These are phyloP conservation scores for Catharus ustulatus DNA, from an alignment of 2,797 vertebrate genomes.

Conservation along the genomic window DNA sequence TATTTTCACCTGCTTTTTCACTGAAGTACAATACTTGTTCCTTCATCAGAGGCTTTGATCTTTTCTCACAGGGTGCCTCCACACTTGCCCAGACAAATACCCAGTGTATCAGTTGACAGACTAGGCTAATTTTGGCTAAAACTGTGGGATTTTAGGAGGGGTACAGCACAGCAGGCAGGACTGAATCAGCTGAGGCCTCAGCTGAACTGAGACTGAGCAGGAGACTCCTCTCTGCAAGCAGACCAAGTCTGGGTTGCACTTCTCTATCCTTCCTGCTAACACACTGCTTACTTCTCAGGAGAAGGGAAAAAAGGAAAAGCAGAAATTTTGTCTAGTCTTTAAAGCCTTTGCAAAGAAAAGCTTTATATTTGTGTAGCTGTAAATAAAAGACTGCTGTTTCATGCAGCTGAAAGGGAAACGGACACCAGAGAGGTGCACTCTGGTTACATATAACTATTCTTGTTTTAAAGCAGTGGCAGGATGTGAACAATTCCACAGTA, in stretches of 20 bases:
- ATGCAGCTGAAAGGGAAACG: constrained; percentile 13
- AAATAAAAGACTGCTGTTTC: constrained; percentile 43
- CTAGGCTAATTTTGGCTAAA: not conserved
- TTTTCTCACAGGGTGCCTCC: not conserved
- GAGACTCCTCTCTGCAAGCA: not conserved
- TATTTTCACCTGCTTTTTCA: not conserved
- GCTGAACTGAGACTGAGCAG: not conserved
- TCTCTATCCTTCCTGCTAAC: not conserved
- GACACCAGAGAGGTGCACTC: not conserved
- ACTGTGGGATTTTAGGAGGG: not conserved
- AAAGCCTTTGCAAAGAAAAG: constrained; percentile 27
- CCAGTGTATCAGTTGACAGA: fast-evolving
- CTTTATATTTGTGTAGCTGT: constrained; percentile 30
- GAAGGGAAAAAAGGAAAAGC: not conserved
- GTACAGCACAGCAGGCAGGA: not conserved
- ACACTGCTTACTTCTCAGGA: not conserved
- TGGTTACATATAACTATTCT: constrained; percentile 16
- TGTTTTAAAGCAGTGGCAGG: constrained; percentile 22
- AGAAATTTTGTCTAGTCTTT: not conserved
- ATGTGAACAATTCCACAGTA: not conserved
- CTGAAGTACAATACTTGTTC: not conserved
- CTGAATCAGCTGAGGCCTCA: no score
- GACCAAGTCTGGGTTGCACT: not conserved
- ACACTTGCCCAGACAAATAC: not conserved
- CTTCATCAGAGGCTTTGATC: not conserved